phyloP scores from a whole-genome alignment of 2,888 invertebrate species.

The Crossocerus cetratus region DNA sequence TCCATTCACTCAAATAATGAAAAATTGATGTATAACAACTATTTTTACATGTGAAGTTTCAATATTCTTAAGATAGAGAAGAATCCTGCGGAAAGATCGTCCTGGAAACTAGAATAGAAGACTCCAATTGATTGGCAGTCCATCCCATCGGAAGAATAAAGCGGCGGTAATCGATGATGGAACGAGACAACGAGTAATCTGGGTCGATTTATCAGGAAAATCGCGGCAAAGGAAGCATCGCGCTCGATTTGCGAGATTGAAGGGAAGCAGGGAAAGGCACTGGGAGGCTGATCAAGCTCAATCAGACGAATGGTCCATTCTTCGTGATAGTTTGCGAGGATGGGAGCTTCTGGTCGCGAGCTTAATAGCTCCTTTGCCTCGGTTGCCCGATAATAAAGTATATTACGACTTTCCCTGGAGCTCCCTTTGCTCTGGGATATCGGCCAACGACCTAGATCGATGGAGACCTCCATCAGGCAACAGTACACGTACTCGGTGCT shows the following conservation, averaged over 20 bases:
- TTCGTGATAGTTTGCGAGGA: not conserved
- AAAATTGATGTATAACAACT: too few species aligned
- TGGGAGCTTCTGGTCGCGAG: not conserved
- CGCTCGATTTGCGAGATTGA: not conserved
- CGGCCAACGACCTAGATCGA: conserved; percentile 29
- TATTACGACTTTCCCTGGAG: not conserved
- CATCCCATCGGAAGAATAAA: too few species aligned
- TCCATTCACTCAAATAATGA: too few species aligned
- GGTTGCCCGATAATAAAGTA: not conserved
- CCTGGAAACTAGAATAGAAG: too few species aligned
- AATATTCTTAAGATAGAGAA: too few species aligned
- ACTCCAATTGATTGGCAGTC: too few species aligned
- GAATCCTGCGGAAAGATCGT: too few species aligned
- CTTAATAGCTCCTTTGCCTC: not conserved
- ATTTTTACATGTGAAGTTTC: too few species aligned
- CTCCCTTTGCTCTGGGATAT: conserved; percentile 6
- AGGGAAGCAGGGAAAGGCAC: not conserved
- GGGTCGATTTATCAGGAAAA: too few species aligned
- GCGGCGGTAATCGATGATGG: too few species aligned
- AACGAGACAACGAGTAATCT: too few species aligned
- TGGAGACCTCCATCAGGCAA: conserved; percentile 2
- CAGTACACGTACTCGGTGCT: not conserved
- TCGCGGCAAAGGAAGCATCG: too few species aligned
- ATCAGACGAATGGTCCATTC: not conserved
- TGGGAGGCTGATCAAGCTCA: not conserved